These are phyloP conservation scores for Acrobasis consociella DNA, from an alignment of 2,888 invertebrate species.

Conservation along the genomic window DNA sequence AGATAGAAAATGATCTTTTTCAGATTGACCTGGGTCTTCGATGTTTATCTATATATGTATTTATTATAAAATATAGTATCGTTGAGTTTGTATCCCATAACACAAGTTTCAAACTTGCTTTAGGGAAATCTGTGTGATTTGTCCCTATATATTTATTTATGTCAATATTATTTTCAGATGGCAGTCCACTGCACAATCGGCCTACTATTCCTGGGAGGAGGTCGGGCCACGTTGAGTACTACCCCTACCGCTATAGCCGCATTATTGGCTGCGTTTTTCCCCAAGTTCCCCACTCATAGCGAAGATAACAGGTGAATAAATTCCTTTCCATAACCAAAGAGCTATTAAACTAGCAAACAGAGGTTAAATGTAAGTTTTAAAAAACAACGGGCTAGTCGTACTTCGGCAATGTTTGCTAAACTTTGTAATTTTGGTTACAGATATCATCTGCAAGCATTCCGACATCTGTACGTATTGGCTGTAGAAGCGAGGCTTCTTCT, in stretches of 20 bases:
- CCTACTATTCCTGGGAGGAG: slow-evolving; percentile 96
- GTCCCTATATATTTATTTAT: neutral
- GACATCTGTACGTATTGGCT: slow-evolving; percentile 97
- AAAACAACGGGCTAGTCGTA: no score
- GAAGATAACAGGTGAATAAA: slow-evolving; percentile 94
- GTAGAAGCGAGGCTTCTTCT: slow-evolving; percentile 94
- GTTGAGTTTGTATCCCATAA: no score
- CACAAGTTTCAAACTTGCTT: no score
- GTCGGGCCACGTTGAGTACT: slow-evolving; percentile 92
- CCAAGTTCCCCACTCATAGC: slow-evolving; percentile 97
- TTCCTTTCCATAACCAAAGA: neutral
- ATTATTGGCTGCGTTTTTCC: slow-evolving; percentile 96
- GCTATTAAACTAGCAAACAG: no score
- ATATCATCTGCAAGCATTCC: slow-evolving; percentile 97
- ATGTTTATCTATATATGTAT: no score
- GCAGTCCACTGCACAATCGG: slow-evolving; percentile 98
- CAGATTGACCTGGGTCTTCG: no score
- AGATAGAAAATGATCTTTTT: no score
- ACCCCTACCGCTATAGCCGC: slow-evolving; percentile 94
- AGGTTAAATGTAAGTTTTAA: no score
- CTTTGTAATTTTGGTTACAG: slow-evolving; percentile 69
- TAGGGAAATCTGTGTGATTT: no score
- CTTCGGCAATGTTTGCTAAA: no score
- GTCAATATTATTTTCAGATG: slow-evolving; percentile 83
- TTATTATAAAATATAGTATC: no score